Percentiles rank a stretch among this genome's conserved stretches.
Conservation (phyloP, 1,140 invertebrate genomes). For the Sarcophaga peregrina region DNA sequence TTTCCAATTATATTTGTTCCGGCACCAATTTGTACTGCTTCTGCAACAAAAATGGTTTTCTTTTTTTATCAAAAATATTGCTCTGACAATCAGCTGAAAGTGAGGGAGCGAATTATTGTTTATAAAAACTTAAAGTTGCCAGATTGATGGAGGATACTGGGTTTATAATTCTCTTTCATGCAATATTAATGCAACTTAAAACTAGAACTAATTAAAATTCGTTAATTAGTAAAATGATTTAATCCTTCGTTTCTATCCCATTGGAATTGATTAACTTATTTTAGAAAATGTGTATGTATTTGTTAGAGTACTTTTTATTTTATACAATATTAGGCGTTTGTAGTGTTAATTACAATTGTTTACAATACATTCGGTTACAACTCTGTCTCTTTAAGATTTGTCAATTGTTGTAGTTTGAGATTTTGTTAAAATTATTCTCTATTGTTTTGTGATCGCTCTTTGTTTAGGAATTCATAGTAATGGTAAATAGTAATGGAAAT, state of each 20-base stretch:
- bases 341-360: no score
- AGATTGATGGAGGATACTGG: no score
- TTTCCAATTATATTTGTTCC: background rate
- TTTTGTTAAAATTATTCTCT: background rate
- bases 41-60: background rate
- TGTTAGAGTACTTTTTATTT: no score
- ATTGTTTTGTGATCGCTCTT: background rate
- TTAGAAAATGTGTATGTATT: no score
- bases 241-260: no score
- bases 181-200: no score
- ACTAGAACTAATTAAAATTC: no score
- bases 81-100: slow-evolving; percentile 5
- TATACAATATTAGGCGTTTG: no score
- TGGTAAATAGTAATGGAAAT: background rate
- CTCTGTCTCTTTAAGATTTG: background rate
- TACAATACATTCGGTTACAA: background rate
- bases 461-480: slow-evolving; percentile 8
- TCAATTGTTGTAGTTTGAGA: background rate
- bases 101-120: background rate
- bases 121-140: no score
- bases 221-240: no score
- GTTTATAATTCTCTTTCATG: no score
- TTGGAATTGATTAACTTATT: no score
- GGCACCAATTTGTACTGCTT: slow-evolving; percentile 12
- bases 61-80: background rate